Base-by-base conservation (phyloP, 2,797 vertebrate species). In the Urosaurus nigricauda region DNA sequence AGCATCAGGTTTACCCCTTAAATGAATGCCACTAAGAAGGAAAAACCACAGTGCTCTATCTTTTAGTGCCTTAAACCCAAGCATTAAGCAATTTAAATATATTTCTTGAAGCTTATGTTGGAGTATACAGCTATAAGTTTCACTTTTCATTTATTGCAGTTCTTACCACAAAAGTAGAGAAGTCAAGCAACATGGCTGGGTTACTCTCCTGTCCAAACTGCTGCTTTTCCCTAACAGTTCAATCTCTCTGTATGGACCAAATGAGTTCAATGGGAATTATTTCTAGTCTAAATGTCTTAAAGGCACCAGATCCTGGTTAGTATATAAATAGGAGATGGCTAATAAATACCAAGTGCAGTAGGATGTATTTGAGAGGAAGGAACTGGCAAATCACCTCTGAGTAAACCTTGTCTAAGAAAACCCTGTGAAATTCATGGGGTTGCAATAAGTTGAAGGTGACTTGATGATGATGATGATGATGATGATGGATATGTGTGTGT, bases 21-120 rank as follows among this genome's bases (percentile, higher is more conserved):
- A 82, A 63, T 37, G 16, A 37, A 19, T n/a, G 40, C 26, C 17
- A 37, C 9, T 19, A 51, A 17, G n/a, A 4, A 80, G 13, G 51
- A 71, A 70, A 17, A 68, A 74, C 56, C 26, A 17, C 40, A 51
- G 16, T 43, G 17, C 32, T 82, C 40, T 79, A 58, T 71, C 12
- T 75, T 89, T 60, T 79, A 82, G 12, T 53, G 47, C 40, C 11
- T 81, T 65, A 73, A 51, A 29, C n/a, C 12, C n/a, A 89, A 37
- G 26, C 26, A 75, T 51, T 40, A 77, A 47, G 60, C 82, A 17
- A 63, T 83, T 63, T 51, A 65, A 77, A 32, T 73, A 16, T 2
- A 35, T 65, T 35, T 60, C 32, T 85, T 74, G 40, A 80, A 63
- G 75, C 14, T 47, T 79, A n/a, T 11, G 4, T 40, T 19, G 16